Base-by-base conservation (phyloP, 1,140 invertebrate species). In the Rhizoglyphus robini region DNA sequence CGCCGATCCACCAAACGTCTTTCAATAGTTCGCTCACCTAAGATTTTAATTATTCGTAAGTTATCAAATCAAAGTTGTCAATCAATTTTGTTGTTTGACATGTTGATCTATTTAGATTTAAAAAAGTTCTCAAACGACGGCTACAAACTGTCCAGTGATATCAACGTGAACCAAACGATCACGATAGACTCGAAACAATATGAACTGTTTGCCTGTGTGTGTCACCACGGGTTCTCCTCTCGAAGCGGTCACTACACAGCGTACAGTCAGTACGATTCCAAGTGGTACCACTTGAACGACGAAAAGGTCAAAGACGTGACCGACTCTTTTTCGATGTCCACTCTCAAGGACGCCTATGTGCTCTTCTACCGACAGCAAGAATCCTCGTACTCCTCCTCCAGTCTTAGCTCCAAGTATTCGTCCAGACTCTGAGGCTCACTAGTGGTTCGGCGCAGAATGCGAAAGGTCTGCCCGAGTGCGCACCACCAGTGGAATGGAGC, bases 111-210 rank as follows among this genome's bases (percentile, higher is more conserved):
- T n/a, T 51, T 67, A 66, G 63, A 69, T 63, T 58, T 69, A n/a
- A 69, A 69, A 51, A 58, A 67, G 25, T 69, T 69, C 49, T 58
- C 68, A 4, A 69, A 69, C 32, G 67, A 69, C 20, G 68, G 68
- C n/a, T 69, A 68, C 34, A 69, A 69, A 38, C 38, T 69, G 27
- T 46, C 51, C 15, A 61, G 32, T 20, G 51, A 48, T 41, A 29
- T 69, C 15, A 68, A 27, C 27, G 54, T 68, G 2, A 59, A 68
- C 31, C 34, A 68, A 34, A 49, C n/a, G 15, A 32, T 69, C 5
- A n/a, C 29, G 2, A 61, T 68, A 2, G 48, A 68, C 15, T 46
- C 23, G 48, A 41, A 30, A 25, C 13, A 15, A 29, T 69, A 68
- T 47, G 23, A 31, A 25, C 34, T 69, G 15, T 48, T 48, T 32